Evolutionary conservation across 2,888 invertebrate genomes (phyloP), one percentile per base, ranked within the genome.

Genomic region (Operophtera brumata): DNA sequence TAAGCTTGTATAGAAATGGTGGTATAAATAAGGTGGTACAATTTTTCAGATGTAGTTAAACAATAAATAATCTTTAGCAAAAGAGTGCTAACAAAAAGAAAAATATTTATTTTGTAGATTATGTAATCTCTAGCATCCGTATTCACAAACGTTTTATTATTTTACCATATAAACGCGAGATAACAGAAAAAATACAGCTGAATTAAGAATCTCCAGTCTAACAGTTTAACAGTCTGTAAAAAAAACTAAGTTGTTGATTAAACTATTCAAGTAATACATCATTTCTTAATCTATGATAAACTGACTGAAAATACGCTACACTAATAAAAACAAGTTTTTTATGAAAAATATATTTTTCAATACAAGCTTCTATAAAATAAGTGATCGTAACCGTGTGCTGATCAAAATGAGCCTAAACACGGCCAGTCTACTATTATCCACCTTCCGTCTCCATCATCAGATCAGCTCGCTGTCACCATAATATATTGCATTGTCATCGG

Each of bases 21-120:
- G 4, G 20, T 20, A 47, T 41, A 14, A 25, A 47, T 41, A 20
- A 25, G 30, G 2, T 30, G 7, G 2, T 7, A 9, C 7, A 9
- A 30, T 2, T 30, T 30, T 5, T 11, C n/a, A 4, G 5, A 46
- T 47, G 36, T 8, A 10, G 12, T 41, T 32, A 39, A 9, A 41
- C 9, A 45, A 54, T 46, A 50, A 50, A 55, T 55, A 55, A 46
- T 45, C 45, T 45, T 28, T 7, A 35, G 35, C 42, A 35, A 37
- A 45, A 32, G 13, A 20, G 26, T 30, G 37, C 43, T 34, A 40
- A 11, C 10, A 35, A 13, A 39, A 39, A 14, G 10, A 40, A 25
- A 11, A 34, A n/a, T n/a, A n/a, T 2, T n/a, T n/a, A 6, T 9
- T 32, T 32, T 32, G 10, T 32, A 34, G 34, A 11, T 34, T 34